phyloP scores from a whole-genome alignment of 2,888 invertebrate species.

The Clistopyga incitator region DNA sequence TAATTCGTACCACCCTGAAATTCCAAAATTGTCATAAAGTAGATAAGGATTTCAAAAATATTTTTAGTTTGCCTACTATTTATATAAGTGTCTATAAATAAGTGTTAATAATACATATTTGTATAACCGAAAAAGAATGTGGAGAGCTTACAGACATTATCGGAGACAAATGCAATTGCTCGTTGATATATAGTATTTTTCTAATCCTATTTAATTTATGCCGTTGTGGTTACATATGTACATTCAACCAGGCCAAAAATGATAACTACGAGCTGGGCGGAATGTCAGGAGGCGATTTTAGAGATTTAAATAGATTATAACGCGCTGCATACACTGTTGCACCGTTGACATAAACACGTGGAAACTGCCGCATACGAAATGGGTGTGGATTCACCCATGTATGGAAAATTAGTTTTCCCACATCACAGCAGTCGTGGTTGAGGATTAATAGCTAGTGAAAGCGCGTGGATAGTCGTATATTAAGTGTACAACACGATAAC shows the following conservation, averaged over 20 bases:
- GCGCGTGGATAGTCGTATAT: slow-evolving; percentile 9
- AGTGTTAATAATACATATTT: not conserved
- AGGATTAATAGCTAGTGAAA: slow-evolving; percentile 28
- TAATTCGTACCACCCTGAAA: too few relatives aligned
- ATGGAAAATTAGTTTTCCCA: slow-evolving; percentile 40
- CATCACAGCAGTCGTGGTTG: not conserved
- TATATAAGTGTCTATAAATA: not conserved
- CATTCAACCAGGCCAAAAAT: not conserved
- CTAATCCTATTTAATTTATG: slow-evolving; percentile 5
- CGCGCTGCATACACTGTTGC: not conserved
- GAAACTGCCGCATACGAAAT: not conserved
- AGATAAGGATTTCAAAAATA: too few relatives aligned
- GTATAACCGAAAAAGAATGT: not conserved
- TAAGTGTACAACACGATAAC: slow-evolving; percentile 13
- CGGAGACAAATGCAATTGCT: not conserved
- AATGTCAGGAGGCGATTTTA: slow-evolving; percentile 10
- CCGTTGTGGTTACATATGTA: not conserved
- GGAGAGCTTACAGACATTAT: not conserved
- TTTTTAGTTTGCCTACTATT: not conserved
- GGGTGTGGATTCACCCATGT: slow-evolving; percentile 2
- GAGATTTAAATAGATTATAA: slow-evolving; percentile 35
- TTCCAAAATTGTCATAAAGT: too few relatives aligned
- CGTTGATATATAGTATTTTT: slow-evolving; percentile 11
- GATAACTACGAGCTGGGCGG: not conserved
- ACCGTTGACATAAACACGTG: slow-evolving; percentile 9